Conservation (phyloP, 1,140 invertebrate genomes). For the Stenopsyche tienmushanensis region DNA sequence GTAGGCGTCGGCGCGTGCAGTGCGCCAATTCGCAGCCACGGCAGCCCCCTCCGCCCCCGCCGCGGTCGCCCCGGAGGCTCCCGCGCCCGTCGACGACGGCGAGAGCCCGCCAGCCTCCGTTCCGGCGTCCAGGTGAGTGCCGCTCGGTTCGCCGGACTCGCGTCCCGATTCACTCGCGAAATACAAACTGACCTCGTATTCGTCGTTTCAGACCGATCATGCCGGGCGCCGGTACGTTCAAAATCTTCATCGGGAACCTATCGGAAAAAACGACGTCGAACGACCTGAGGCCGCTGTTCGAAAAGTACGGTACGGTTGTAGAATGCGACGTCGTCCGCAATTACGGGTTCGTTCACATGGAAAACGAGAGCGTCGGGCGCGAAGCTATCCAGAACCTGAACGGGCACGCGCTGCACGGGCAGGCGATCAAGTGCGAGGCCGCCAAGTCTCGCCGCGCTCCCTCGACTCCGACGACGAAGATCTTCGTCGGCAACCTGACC, state of each 20-base stretch:
- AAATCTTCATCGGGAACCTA: conserved; percentile 94
- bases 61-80: too few relatives aligned
- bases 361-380: conserved; percentile 86
- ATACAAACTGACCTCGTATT: background rate
- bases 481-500: conserved; percentile 87
- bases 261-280: conserved; percentile 83
- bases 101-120: too few relatives aligned
- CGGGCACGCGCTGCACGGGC: conserved; percentile 82
- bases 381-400: conserved; percentile 90
- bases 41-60: too few relatives aligned
- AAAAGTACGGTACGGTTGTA: conserved; percentile 92
- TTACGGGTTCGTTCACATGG: conserved; percentile 98
- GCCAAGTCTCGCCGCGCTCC: conserved; percentile 82
- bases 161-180: too few relatives aligned
- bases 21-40: too few relatives aligned
- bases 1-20: too few relatives aligned
- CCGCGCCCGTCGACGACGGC: too few relatives aligned
- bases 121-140: background rate
- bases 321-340: conserved; percentile 96
- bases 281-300: conserved; percentile 87
- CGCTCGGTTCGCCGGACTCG: background rate
- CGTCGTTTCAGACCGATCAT: conserved; percentile 56
- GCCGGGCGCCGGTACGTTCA: conserved; percentile 88
- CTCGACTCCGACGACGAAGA: conserved; percentile 83
- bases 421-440: conserved; percentile 89